Conservation (phyloP, 2,888 invertebrate species). For the Drosophila colorata region DNA sequence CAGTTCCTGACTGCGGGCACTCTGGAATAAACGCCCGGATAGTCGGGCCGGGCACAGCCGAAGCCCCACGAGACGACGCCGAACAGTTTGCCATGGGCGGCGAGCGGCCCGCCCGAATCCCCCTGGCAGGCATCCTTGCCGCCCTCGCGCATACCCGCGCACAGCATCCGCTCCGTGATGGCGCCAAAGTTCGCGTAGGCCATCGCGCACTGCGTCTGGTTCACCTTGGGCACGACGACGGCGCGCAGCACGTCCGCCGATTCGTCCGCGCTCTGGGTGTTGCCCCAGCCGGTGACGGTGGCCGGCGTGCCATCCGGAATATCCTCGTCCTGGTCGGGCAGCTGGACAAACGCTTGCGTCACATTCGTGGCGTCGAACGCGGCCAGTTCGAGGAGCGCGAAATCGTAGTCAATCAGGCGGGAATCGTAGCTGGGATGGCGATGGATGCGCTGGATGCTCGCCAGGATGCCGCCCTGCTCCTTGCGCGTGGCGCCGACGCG, state of each 20-base stretch:
- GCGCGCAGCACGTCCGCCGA: slow-evolving; percentile 63
- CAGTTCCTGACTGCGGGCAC: slow-evolving; percentile 76
- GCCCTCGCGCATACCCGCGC: slow-evolving; percentile 78
- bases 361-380: slow-evolving; percentile 54
- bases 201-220: slow-evolving; percentile 64
- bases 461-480: slow-evolving; percentile 82
- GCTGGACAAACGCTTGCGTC: slow-evolving; percentile 57
- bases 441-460: slow-evolving; percentile 73
- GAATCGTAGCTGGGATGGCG: slow-evolving; percentile 83
- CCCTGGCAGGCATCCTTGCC: slow-evolving; percentile 83
- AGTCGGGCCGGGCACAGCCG: slow-evolving; percentile 79
- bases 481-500: slow-evolving; percentile 84
- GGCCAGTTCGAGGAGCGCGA: slow-evolving; percentile 83
- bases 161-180: slow-evolving; percentile 82
- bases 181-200: slow-evolving; percentile 69
- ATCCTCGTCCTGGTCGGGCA: slow-evolving; percentile 69
- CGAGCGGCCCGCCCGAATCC: slow-evolving; percentile 83
- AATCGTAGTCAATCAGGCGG: slow-evolving; percentile 84
- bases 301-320: slow-evolving; percentile 71
- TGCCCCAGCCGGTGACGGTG: slow-evolving; percentile 83
- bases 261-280: slow-evolving; percentile 67
- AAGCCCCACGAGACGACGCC: slow-evolving; percentile 84
- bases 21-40: slow-evolving; percentile 80
- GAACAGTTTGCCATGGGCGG: slow-evolving; percentile 59
- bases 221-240: slow-evolving; percentile 75